Evolutionary conservation across 2,113 vertebrate species (phyloP), one percentile per base, ranked within the genome.

Genomic region (Eclectus roratus): DNA sequence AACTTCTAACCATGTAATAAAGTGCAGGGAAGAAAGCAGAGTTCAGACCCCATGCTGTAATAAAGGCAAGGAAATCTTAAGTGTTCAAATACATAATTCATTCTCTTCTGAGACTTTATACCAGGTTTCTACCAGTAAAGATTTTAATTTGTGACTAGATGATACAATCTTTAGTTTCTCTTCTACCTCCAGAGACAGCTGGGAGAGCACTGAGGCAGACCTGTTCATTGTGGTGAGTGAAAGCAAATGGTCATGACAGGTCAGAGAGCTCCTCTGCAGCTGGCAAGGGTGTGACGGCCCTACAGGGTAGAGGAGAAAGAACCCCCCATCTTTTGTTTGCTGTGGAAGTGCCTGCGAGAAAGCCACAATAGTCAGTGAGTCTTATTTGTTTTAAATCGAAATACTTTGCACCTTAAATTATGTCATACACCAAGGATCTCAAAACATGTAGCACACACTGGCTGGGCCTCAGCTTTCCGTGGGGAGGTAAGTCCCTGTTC

Each of bases 1-100:
- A 96, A 97, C 96, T 97, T 96, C 97, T 97, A 97, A 97, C 97
- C 97, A 97, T 96, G 94, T 97, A 97, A 97, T 97, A 97, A 96
- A 97, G 92, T 96, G 95, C 93, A 93, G 94, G 94, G 96, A 96
- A 96, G 96, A 97, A 96, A 96, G 94, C 96, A 91, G 94, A 96
- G 96, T 96, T 97, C 95, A 96, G 96, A 97, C 97, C 96, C 91
- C 97, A 97, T 97, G 97, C 91, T 94, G 97, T 68, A 95, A 91
- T 95, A 95, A 97, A 96, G 96, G 96, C 91, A 94, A 97, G 95
- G 86, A 97, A 97, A 96, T 92, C 94, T 96, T 96, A 96, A 98
- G 96, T 96, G 96, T 97, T 97, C 97, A 94, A 92, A 97, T 97
- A 94, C 96, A 97, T 97, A 97, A 97, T 98, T 97, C 96, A 95